Evolutionary conservation across 2,888 invertebrate species (phyloP).

Genomic region (Eucera pruinosa): DNA sequence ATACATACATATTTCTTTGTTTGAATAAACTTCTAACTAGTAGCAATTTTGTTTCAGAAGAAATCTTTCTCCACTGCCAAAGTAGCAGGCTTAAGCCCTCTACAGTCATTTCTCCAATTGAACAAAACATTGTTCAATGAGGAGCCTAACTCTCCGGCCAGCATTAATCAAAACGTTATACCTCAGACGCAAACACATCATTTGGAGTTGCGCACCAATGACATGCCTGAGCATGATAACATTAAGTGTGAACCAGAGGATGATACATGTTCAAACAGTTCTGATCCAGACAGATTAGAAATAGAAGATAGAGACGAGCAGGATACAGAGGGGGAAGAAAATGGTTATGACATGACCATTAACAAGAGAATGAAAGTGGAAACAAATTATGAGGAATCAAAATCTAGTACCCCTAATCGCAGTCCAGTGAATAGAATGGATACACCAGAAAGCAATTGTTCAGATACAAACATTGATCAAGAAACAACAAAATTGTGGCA

Average conservation of each 20-base stretch:
- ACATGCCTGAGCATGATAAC: conserved; percentile 73
- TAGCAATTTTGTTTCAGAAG: conserved; percentile 70
- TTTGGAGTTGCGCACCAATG: conserved; percentile 75
- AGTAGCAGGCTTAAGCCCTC: conserved; percentile 79
- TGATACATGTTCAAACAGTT: conserved; percentile 89
- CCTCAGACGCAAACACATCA: conserved; percentile 80
- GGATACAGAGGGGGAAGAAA: conserved; percentile 79
- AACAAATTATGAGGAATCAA: conserved; percentile 75
- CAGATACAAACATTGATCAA: conserved; percentile 81
- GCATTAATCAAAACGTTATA: conserved; percentile 82
- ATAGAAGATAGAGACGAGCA: conserved; percentile 86
- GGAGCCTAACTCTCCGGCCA: conserved; percentile 81
- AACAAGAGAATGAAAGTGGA: conserved; percentile 77
- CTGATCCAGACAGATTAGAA: conserved; percentile 90
- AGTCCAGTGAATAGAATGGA: conserved; percentile 83
- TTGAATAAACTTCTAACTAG: background rate
- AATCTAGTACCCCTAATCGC: conserved; percentile 75
- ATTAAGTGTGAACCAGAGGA: conserved; percentile 86
- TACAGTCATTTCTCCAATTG: conserved; percentile 81
- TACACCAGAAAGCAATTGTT: conserved; percentile 83
- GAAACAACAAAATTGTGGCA: conserved; percentile 82
- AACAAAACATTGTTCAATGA: conserved; percentile 82
- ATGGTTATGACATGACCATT: conserved; percentile 80
- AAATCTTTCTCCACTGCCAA: conserved; percentile 83
- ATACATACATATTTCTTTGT: background rate